phyloP scores from a whole-genome alignment of 2,888 invertebrate species.

The Ichneumon xanthorius region DNA sequence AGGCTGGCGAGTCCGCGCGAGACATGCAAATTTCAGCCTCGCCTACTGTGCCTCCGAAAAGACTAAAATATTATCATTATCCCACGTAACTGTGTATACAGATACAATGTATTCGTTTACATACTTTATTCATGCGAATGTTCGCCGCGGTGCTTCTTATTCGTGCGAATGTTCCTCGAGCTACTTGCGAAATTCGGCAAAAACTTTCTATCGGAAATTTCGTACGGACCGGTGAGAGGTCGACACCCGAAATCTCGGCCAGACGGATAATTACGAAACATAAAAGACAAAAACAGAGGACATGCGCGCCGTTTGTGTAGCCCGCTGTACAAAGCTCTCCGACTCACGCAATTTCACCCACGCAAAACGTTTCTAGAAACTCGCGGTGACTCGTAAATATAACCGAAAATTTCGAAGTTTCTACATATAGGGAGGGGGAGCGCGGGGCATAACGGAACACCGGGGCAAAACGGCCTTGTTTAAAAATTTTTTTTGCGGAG shows the following conservation, averaged over 20 bases:
- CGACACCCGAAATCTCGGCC: slow-evolving; percentile 52
- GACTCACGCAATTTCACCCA: slow-evolving; percentile 9
- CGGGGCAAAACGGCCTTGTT: background rate
- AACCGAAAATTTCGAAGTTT: background rate
- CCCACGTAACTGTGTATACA: background rate
- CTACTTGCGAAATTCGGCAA: slow-evolving; percentile 36
- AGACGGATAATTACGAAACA: slow-evolving; percentile 43
- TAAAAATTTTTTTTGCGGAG: background rate
- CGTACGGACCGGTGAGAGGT: slow-evolving; percentile 22
- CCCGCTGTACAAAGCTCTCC: background rate
- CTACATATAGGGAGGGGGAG: background rate
- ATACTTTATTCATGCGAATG: slow-evolving; percentile 7
- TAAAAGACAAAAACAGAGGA: slow-evolving; percentile 5
- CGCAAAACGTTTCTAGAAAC: slow-evolving; percentile 25
- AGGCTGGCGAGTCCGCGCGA: background rate
- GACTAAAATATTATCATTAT: slow-evolving; percentile 11
- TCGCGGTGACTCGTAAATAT: background rate
- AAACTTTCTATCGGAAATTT: slow-evolving; percentile 44
- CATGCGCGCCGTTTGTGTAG: background rate
- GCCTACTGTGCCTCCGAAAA: background rate
- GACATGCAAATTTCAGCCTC: slow-evolving; percentile 31
- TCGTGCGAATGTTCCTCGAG: background rate
- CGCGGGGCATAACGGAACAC: background rate
- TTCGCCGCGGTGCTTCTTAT: background rate
- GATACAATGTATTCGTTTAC: slow-evolving; percentile 2